phyloP scores from a whole-genome alignment of 2,888 invertebrate genomes.

The Drosophila mayaguana region DNA sequence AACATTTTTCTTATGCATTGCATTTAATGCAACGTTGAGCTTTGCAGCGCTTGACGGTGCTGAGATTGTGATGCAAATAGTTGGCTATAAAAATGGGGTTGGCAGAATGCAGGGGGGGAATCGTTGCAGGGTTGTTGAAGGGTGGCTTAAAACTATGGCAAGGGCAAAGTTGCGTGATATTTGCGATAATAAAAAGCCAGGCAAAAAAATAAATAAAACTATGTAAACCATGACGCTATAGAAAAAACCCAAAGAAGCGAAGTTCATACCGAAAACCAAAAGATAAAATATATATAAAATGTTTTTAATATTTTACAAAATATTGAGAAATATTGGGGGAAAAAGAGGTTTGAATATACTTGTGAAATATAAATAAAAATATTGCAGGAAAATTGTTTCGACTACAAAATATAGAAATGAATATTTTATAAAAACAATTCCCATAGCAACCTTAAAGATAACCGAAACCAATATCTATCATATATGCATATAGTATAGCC shows the following conservation, averaged over 20 bases:
- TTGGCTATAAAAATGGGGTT: constrained; percentile 26
- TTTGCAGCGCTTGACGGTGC: constrained; percentile 29
- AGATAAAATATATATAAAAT: constrained; percentile 17
- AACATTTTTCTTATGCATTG: constrained; percentile 46
- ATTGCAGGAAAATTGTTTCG: background rate
- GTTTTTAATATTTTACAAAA: too few relatives aligned
- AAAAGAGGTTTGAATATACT: too few relatives aligned
- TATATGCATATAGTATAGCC: constrained; percentile 25
- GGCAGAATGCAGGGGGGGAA: background rate
- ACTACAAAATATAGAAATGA: constrained; percentile 6
- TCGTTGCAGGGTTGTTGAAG: constrained; percentile 2
- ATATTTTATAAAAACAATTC: background rate
- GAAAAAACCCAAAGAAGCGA: constrained; percentile 23
- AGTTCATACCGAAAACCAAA: constrained; percentile 23
- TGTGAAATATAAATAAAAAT: too few relatives aligned
- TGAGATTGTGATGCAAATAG: constrained; percentile 31
- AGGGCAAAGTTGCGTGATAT: constrained; percentile 21
- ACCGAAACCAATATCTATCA: constrained; percentile 46
- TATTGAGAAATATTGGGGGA: background rate
- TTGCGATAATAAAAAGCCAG: constrained; percentile 30
- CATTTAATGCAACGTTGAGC: constrained; percentile 66
- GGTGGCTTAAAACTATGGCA: constrained; percentile 30
- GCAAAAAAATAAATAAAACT: constrained; percentile 13
- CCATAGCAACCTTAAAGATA: constrained; percentile 8
- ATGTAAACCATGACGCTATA: constrained; percentile 8